Evolutionary conservation across 37 sponge, comb jelly and placozoan genomes (phyloP).

Genomic region (Axinella damicornis): DNA sequence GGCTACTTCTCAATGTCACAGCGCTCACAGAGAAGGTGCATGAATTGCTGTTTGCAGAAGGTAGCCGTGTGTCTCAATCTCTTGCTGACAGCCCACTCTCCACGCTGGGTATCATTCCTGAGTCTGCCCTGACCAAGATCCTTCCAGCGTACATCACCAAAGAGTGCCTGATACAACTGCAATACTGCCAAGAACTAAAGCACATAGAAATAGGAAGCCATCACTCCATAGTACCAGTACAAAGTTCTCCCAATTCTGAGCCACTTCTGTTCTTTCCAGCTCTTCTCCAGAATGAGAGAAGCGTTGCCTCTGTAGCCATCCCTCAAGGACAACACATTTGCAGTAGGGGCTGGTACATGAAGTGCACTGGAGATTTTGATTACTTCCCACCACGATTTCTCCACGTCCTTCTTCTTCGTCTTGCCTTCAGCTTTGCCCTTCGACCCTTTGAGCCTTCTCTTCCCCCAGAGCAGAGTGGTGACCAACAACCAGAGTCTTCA

Average conservation of each 20-base stretch:
- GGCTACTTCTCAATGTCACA: neutral
- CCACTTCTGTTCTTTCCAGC: constrained; percentile 44
- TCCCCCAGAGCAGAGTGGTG: too few species aligned
- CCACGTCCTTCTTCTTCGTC: constrained; percentile 30
- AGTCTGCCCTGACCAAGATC: neutral
- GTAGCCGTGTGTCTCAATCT: neutral
- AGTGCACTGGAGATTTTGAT: constrained; percentile 12
- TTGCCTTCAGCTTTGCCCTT: constrained; percentile 32
- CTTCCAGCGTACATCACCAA: constrained; percentile 14
- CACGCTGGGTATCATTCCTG: constrained; percentile 16
- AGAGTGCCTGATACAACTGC: constrained; percentile 24
- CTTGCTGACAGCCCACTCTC: too few species aligned
- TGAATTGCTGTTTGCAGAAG: neutral
- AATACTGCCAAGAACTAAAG: constrained; percentile 23
- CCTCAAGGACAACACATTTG: neutral
- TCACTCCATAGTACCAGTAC: neutral
- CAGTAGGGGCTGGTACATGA: constrained; percentile 32
- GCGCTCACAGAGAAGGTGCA: constrained; percentile 6
- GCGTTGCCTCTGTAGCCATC: neutral
- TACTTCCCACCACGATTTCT: constrained; percentile 50
- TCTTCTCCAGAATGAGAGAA: neutral
- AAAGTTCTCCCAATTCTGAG: neutral
- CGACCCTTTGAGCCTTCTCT: too few species aligned
- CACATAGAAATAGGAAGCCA: neutral
- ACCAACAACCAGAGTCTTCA: too few species aligned